These are phyloP conservation scores for Athripsodes cinereus DNA, from an alignment of 2,888 invertebrate genomes.

Conservation along the genomic window DNA sequence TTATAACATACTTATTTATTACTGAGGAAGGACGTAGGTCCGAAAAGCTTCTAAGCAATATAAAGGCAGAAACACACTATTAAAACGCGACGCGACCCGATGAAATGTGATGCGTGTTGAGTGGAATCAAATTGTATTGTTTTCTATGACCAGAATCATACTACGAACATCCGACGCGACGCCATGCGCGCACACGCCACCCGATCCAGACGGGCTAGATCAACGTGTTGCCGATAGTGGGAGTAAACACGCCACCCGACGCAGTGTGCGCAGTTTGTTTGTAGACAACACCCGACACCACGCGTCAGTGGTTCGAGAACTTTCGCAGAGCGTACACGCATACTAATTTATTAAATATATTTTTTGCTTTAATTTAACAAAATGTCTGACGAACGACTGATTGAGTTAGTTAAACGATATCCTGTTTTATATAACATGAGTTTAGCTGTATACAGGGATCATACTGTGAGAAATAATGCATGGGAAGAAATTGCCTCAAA, in stretches of 20 bases:
- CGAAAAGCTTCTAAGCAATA: too few relatives aligned
- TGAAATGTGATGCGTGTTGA: too few relatives aligned
- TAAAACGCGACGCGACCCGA: too few relatives aligned
- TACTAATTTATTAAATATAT: too few relatives aligned
- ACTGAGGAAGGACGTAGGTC: too few relatives aligned
- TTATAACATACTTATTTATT: too few relatives aligned
- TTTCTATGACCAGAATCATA: too few relatives aligned
- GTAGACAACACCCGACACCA: neutral
- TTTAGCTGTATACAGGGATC: constrained; percentile 3
- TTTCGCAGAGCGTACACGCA: neutral
- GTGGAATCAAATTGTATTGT: neutral
- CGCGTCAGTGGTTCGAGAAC: neutral
- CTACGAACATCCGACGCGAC: too few relatives aligned
- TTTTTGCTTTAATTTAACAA: too few relatives aligned
- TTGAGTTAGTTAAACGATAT: constrained; percentile 6
- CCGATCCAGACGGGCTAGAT: neutral
- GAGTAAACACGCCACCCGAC: neutral
- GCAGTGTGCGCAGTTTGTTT: neutral
- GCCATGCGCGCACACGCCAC: neutral
- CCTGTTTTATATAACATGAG: neutral
- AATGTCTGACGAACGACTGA: neutral
- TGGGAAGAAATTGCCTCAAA: neutral
- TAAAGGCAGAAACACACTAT: neutral
- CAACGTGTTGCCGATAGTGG: constrained; percentile 2
- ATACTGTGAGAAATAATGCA: neutral